Base-by-base conservation (phyloP, 2,113 vertebrate species). In the Mionectes macconnelli region DNA sequence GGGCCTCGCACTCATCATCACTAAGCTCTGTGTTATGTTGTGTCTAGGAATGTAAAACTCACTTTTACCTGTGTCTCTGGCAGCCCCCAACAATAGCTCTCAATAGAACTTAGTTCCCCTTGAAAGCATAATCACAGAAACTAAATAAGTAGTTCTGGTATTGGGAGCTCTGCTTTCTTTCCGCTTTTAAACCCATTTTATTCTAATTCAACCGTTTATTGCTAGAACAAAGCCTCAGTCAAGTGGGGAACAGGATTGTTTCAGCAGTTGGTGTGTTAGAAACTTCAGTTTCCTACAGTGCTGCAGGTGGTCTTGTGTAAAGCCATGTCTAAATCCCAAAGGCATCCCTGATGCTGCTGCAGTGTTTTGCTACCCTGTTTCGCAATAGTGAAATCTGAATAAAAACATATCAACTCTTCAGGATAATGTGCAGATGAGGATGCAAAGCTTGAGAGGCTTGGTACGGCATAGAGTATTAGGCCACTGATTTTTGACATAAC, bases 71-170 rank as follows among this genome's bases (percentile, higher is more conserved):
- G 16, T 27, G 68, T 8, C 4, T 0, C 57, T 84, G 73, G 55
- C 40, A 57, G 72, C 4, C 17, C 19, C 22, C 1, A 5, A 17
- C 9, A 25, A 18, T n/a, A 80, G 10, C 8, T 80, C 8, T 0
- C 17, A 28, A 15, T 22, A 33, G 39, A 50, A 23, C 25, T 60
- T 45, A 42, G 33, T 7, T 76, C 13, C 20, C 20, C 23, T 31
- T 44, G 40, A 49, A 69, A 79, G 24, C 63, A 35, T 14, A 72
- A 66, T 39, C 28, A 53, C 28, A 40, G 60, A 25, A 83, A 85
- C 12, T 52, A 37, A 20, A 55, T 33, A 20, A 56, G 17, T 57
- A 27, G n/a, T 74, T 60, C 35, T 53, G 10, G 9, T 49, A 40
- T 3, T 79, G 42, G 20, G 31, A 74, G 2, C 18, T 56, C 27